Evolutionary conservation across 2,113 vertebrate genomes (phyloP), one percentile per base, ranked within the genome.

Genomic region (Galemys pyrenaicus): DNA sequence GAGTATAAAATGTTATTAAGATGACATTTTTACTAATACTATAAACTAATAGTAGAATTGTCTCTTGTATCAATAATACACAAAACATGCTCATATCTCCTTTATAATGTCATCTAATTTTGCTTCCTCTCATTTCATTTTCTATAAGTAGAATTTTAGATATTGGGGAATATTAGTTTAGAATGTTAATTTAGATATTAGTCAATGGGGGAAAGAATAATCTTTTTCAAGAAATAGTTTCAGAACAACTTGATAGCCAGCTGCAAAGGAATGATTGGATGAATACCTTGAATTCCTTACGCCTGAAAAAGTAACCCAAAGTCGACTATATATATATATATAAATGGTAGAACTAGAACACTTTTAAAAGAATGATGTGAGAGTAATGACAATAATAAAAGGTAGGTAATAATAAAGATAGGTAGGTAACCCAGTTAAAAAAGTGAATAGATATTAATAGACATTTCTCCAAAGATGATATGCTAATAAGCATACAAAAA

Each of bases 341-440:
- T 83, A 73, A 91, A 65, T 32, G 4, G n/a, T 83, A 88, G 30
- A 65, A 20, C 54, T n/a, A 88, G 73, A 54, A 49, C 46, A 56
- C 5, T 44, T 73, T 74, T 49, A 74, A n/a, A 64, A 92, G 26
- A 60, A 65, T n/a, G 85, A 58, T 37, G 46, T 24, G 54, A 62
- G n/a, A n/a, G n/a, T n/a, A n/a, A n/a, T n/a, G n/a, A n/a, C n/a
- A n/a, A n/a, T n/a, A n/a, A n/a, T n/a, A n/a, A n/a, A n/a, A n/a
- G n/a, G n/a, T n/a, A n/a, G n/a, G 64, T 2, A 92, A 92, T 81
- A 94, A 58, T 41, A 65, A 89, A 82, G 75, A 58, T 44, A 44
- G 22, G 60, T 77, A 51, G 51, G 17, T 51, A 60, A 75, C 39
- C 11, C 12, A 77, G 54, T 77, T 87, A 82, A 87, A 56, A 79